Evolutionary conservation across 2,113 vertebrate species (phyloP), one percentile per base, ranked within the genome.

Genomic region (Zonotrichia leucophrys): DNA sequence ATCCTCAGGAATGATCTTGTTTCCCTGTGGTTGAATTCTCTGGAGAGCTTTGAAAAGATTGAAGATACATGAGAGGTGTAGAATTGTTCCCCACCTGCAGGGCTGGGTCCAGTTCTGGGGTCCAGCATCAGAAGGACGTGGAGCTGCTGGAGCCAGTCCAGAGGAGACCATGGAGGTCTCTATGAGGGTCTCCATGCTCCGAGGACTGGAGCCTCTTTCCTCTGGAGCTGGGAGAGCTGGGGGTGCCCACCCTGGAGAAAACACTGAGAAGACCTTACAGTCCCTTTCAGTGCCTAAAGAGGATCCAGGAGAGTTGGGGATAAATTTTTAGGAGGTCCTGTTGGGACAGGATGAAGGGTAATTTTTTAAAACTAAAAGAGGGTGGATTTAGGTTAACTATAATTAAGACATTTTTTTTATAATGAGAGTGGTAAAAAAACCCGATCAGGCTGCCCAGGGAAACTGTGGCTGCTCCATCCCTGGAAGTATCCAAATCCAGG

Each of bases 1-100:
- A 28, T 13, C 7, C 30, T 24, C 4, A 33, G 16, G 44, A 42
- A 47, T 35, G 17, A 3, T 63, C 16, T 6, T 10, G n/a, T 33
- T 69, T 72, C 50, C 44, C 49, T 9, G 24, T 52, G 19, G 4
- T 6, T 49, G 17, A 4, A 4, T 30, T 67, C 17, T 10, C 21
- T 35, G 19, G 7, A 33, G 8, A 58, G 2, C 2, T 79, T 66
- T 10, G 4, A 5, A 3, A 4, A 27, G 9, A n/a, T 0, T 33
- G 59, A 59, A 66, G 76, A 33, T 7, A 9, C 7, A 28, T 7
- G 9, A 60, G 60, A 68, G 24, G 3, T 46, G 23, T 3, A 24
- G 52, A 52, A 52, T 30, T 44, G 24, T 10, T 52, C 60, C 18
- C 33, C 44, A 17, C 11, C 28, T 67, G 19, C 44, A 59, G 19